Evolutionary conservation across 2,888 invertebrate species (phyloP).

Genomic region (Subacronicta megacephala): DNA sequence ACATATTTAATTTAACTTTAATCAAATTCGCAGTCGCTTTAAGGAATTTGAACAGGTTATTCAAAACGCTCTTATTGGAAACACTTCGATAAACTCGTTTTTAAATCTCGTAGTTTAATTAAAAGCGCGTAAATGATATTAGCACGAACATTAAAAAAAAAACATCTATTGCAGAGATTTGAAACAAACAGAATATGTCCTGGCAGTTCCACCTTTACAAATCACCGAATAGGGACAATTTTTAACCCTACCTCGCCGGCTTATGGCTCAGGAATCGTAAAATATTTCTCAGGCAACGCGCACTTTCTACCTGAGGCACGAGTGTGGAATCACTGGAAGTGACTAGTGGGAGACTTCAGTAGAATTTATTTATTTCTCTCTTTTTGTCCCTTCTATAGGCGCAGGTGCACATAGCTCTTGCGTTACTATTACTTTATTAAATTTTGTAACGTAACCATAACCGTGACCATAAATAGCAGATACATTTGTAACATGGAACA

Average conservation of each 20-base stretch:
- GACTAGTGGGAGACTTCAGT: constrained; percentile 36
- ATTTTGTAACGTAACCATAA: no score
- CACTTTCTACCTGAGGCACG: constrained; percentile 62
- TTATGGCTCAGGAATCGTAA: constrained; percentile 85
- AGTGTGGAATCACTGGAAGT: constrained; percentile 63
- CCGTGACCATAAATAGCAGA: no score
- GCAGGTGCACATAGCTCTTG: no score
- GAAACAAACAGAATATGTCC: constrained; percentile 60
- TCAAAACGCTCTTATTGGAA: no score
- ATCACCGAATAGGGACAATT: constrained; percentile 81
- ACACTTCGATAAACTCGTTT: background rate
- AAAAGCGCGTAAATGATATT: constrained; percentile 9
- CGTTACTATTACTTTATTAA: background rate
- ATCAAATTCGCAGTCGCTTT: no score
- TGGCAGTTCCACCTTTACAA: constrained; percentile 67
- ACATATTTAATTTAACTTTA: no score
- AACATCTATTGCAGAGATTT: constrained; percentile 48
- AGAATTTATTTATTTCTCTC: constrained; percentile 6
- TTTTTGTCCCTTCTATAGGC: background rate
- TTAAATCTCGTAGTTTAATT: constrained; percentile 12
- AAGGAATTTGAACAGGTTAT: no score
- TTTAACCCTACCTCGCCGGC: constrained; percentile 74
- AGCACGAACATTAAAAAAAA: constrained; percentile 25
- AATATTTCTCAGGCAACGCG: constrained; percentile 83
- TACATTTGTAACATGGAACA: no score